Evolutionary conservation across 2,797 vertebrate species (phyloP).

Genomic region (Sebastiscus albofasciatus): DNA sequence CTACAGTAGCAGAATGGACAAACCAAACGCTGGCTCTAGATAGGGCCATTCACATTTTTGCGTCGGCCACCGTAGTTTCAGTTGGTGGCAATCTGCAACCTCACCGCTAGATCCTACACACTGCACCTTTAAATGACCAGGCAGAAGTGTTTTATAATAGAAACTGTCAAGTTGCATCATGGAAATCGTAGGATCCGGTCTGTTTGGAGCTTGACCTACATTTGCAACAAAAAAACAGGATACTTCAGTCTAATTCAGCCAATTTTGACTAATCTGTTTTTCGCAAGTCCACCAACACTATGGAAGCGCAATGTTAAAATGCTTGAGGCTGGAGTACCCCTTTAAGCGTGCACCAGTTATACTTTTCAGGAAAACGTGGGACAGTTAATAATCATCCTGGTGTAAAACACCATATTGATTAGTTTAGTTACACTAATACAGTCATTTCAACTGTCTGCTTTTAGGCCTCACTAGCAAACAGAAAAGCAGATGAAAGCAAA

Average conservation of each 20-base stretch:
- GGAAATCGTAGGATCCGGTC: neutral
- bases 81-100: no score
- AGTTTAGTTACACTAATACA: neutral
- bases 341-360: neutral
- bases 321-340: neutral
- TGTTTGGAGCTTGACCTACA: neutral
- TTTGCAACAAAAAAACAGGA: neutral
- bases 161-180: neutral
- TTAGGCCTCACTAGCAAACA: neutral
- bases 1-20: no score
- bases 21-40: no score
- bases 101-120: no score
- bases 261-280: neutral
- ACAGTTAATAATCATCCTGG: neutral
- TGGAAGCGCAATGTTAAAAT: neutral
- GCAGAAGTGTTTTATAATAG: neutral
- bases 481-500: neutral
- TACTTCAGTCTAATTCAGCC: neutral
- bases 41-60: no score
- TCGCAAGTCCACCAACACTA: neutral
- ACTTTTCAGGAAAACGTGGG: neutral
- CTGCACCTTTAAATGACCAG: neutral
- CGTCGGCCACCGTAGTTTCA: no score
- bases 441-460: neutral
- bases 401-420: neutral